These are phyloP conservation scores for Dastarcus helophoroides DNA, from an alignment of 2,888 invertebrate genomes.

Conservation along the genomic window DNA sequence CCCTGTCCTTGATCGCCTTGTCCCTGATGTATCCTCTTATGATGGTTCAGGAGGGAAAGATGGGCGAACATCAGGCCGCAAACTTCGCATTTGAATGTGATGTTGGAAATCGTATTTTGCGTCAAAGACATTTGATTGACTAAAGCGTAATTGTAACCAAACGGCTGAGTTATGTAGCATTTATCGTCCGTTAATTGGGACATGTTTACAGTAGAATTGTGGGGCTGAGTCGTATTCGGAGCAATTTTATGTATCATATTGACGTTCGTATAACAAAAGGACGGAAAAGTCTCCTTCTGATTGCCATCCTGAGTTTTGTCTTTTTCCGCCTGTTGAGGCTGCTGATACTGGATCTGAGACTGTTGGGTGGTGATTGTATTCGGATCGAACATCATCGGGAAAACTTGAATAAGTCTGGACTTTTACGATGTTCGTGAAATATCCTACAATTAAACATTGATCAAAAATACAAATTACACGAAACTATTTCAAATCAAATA, in stretches of 20 bases:
- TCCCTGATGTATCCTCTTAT: slow-evolving; percentile 68
- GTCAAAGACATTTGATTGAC: slow-evolving; percentile 75
- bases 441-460: too few species aligned
- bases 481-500: too few species aligned
- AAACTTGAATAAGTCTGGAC: too few species aligned
- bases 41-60: slow-evolving; percentile 69
- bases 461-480: too few species aligned
- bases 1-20: slow-evolving; percentile 41
- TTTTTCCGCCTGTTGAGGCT: slow-evolving; percentile 28
- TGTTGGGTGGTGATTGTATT: slow-evolving; percentile 37
- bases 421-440: neutral
- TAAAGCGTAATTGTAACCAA: slow-evolving; percentile 71
- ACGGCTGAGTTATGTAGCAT: slow-evolving; percentile 65
- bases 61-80: slow-evolving; percentile 80
- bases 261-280: slow-evolving; percentile 58
- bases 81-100: slow-evolving; percentile 80
- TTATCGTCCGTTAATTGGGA: slow-evolving; percentile 59
- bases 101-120: slow-evolving; percentile 65
- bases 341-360: slow-evolving; percentile 34
- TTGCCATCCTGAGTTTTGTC: slow-evolving; percentile 26
- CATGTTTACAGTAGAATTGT: slow-evolving; percentile 49
- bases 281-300: slow-evolving; percentile 47
- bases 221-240: slow-evolving; percentile 27
- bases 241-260: slow-evolving; percentile 57
- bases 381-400: slow-evolving; percentile 35